Evolutionary conservation across 2,113 vertebrate genomes (phyloP).

Genomic region (Pterocles orientalis): DNA sequence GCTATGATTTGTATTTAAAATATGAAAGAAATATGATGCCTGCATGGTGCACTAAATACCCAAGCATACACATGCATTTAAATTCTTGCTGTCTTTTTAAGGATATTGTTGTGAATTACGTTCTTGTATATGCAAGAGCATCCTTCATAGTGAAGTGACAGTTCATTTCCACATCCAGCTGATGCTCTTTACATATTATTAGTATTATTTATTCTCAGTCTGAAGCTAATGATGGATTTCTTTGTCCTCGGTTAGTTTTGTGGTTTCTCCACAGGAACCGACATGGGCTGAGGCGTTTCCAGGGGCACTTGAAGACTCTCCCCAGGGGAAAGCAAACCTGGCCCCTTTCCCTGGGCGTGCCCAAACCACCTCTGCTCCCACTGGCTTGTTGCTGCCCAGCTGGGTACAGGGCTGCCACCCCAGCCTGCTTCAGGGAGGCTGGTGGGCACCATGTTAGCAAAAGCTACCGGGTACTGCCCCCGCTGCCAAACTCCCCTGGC

Average conservation of each 20-base stretch:
- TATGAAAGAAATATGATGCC: constrained; percentile 57
- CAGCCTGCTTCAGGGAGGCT: neutral
- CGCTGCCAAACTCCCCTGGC: accelerated
- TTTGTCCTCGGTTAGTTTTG: constrained; percentile 4
- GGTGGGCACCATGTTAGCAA: neutral
- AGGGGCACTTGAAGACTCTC: neutral
- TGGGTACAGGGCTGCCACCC: neutral
- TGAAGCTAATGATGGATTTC: constrained; percentile 30
- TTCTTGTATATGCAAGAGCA: constrained; percentile 42
- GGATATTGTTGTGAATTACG: constrained; percentile 52
- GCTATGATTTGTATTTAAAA: constrained; percentile 45
- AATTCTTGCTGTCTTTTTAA: constrained; percentile 67
- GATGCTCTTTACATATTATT: constrained; percentile 59
- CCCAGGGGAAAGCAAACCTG: neutral
- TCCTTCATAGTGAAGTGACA: constrained; percentile 44
- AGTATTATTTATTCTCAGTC: constrained; percentile 59
- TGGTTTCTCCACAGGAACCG: constrained; percentile 42
- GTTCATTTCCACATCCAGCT: constrained; percentile 51
- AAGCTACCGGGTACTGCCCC: accelerated
- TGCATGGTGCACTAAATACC: constrained; percentile 50
- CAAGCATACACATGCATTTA: constrained; percentile 46
- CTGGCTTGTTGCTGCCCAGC: neutral
- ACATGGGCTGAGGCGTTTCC: accelerated
- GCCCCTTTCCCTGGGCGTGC: accelerated
- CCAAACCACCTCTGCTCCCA: accelerated